Evolutionary conservation across 1,140 invertebrate species (phyloP).

Genomic region (Anoplophora glabripennis): DNA sequence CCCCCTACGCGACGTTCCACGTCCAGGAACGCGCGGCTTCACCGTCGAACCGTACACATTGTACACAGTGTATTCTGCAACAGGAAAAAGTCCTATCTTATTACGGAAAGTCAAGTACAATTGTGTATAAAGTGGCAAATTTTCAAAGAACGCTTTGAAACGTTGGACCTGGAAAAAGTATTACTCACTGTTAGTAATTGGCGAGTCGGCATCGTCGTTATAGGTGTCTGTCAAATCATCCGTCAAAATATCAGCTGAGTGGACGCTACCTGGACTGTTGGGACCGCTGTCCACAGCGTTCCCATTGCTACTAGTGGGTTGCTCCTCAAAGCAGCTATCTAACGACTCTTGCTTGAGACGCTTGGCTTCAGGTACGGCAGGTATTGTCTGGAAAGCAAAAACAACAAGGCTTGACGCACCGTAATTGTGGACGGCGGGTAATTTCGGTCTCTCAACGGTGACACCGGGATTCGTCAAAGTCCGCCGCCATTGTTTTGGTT

Average conservation of each 20-base stretch:
- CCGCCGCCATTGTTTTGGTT: too few species aligned
- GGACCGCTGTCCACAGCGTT: conserved; percentile 36
- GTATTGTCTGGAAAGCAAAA: conserved; percentile 23
- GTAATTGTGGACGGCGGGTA: too few species aligned
- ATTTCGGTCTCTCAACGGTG: too few species aligned
- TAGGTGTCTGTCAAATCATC: conserved; percentile 7
- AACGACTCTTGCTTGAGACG: conserved; percentile 15
- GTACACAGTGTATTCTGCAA: conserved; percentile 42
- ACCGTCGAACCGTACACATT: conserved; percentile 41
- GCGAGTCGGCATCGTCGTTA: conserved; percentile 37
- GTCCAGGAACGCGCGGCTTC: conserved; percentile 54
- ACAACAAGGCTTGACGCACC: too few species aligned
- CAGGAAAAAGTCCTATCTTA: conserved; percentile 7
- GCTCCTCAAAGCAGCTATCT: not conserved
- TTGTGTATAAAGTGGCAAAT: not conserved
- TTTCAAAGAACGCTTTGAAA: not conserved
- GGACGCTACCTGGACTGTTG: conserved; percentile 34
- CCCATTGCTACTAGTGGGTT: conserved; percentile 1
- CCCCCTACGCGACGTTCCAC: conserved; percentile 63
- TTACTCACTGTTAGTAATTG: conserved; percentile 37
- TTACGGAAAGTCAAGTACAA: not conserved
- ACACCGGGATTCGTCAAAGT: too few species aligned
- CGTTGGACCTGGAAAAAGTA: not conserved
- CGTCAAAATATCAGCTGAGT: conserved; percentile 13
- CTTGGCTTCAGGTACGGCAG: conserved; percentile 20